These are phyloP conservation scores for Lucinisca nassula DNA, from an alignment of 2,888 invertebrate species.

Conservation along the genomic window DNA sequence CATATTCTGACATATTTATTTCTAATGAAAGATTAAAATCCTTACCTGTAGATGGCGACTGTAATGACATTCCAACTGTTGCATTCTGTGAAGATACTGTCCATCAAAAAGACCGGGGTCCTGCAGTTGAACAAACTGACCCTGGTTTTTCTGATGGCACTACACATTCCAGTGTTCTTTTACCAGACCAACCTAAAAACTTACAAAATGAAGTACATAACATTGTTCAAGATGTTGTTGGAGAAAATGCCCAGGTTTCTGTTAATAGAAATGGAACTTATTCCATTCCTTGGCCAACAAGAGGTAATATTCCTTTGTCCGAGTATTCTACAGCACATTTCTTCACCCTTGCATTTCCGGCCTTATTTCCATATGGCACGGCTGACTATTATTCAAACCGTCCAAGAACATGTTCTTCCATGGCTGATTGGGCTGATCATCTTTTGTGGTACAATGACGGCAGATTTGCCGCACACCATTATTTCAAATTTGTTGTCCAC, in stretches of 20 bases:
- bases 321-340: conserved; percentile 51
- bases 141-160: conserved; percentile 24
- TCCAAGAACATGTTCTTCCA: conserved; percentile 29
- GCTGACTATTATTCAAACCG: conserved; percentile 46
- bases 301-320: conserved; percentile 30
- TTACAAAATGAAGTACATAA: conserved; percentile 16
- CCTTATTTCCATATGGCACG: conserved; percentile 34
- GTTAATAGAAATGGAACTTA: conserved; percentile 18
- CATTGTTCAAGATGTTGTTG: conserved; percentile 12
- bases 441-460: conserved; percentile 31
- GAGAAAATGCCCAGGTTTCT: neutral
- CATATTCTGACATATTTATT: conserved; percentile 57
- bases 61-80: conserved; percentile 3
- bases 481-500: no score
- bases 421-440: conserved; percentile 37
- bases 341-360: conserved; percentile 44
- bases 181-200: conserved; percentile 26
- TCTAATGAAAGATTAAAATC: conserved; percentile 26
- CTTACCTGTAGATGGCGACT: conserved; percentile 44
- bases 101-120: conserved; percentile 54
- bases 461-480: conserved; percentile 27
- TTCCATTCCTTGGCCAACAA: conserved; percentile 58
- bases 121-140: conserved; percentile 47
- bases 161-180: conserved; percentile 35
- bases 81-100: neutral